Evolutionary conservation across 2,888 invertebrate species (phyloP).

Genomic region (Lepetodrilus schrolli): DNA sequence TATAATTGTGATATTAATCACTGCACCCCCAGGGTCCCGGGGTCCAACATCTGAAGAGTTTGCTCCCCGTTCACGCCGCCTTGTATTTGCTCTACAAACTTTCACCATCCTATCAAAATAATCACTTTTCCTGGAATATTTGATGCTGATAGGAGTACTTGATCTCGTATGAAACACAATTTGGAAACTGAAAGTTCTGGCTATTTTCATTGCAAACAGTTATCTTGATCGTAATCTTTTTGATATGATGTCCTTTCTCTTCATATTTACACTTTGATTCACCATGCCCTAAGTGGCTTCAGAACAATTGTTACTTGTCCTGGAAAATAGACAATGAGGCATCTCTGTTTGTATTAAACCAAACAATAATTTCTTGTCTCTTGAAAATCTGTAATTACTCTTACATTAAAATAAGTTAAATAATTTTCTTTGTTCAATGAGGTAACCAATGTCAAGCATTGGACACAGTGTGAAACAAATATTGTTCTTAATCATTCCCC

Average conservation of each 20-base stretch:
- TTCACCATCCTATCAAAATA: conserved; percentile 16
- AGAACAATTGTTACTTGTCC: neutral
- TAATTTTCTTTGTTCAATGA: no score
- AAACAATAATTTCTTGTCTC: no score
- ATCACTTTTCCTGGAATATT: conserved; percentile 10
- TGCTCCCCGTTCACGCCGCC: conserved; percentile 3
- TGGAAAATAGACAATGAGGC: no score
- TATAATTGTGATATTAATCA: conserved; percentile 16
- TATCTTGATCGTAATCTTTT: conserved; percentile 12
- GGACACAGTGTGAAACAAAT: no score
- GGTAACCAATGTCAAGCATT: no score
- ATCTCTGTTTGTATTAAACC: no score
- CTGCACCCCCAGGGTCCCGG: neutral
- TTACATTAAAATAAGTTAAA: no score
- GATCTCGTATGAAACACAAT: neutral
- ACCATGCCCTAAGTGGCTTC: neutral
- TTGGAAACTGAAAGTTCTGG: neutral
- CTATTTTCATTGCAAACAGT: conserved; percentile 12
- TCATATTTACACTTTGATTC: neutral
- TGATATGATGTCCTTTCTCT: conserved; percentile 9
- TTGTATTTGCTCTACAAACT: conserved; percentile 24
- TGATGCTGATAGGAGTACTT: conserved; percentile 3
- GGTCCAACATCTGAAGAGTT: neutral
- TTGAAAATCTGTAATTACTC: no score
- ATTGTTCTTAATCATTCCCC: no score